A percentile compares a stretch with the other conserved stretches of the same genome.
Conservation (phyloP, 2,888 invertebrate species). For the Callinectes sapidus region DNA sequence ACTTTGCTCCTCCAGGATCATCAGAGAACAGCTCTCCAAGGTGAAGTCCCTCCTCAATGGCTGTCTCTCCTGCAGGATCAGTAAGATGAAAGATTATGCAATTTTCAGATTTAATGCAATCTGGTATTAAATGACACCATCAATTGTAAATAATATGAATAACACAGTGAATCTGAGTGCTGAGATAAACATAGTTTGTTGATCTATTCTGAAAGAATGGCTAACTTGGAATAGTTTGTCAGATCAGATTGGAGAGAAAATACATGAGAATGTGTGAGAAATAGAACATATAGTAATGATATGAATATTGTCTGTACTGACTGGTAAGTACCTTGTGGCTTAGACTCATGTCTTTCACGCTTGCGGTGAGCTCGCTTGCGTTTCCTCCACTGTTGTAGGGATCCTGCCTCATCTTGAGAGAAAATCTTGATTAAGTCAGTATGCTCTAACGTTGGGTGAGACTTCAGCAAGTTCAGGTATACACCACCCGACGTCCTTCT, state of each 20-base stretch:
- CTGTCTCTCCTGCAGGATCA: constrained; percentile 52
- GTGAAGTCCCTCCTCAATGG: constrained; percentile 62
- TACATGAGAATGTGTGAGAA: too few relatives aligned
- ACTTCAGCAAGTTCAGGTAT: constrained; percentile 86
- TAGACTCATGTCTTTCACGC: constrained; percentile 61
- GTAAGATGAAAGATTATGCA: not conserved
- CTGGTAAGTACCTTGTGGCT: constrained; percentile 55
- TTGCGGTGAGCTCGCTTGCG: constrained; percentile 64
- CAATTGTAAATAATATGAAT: not conserved
- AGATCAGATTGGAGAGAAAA: too few relatives aligned
- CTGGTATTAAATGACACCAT: not conserved
- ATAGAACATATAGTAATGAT: not conserved
- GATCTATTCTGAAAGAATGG: not conserved
- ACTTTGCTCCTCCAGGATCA: constrained; percentile 69
- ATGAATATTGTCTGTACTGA: not conserved
- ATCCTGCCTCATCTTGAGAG: constrained; percentile 48
- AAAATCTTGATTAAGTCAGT: constrained; percentile 57
- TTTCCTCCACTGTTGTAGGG: constrained; percentile 58
- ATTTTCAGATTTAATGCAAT: not conserved
- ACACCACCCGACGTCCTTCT: constrained; percentile 92
- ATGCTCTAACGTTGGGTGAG: constrained; percentile 39
- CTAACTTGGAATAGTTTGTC: too few relatives aligned
- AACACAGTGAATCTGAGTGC: not conserved
- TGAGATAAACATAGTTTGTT: not conserved
- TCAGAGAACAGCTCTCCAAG: constrained; percentile 67